These are phyloP conservation scores for Plectus sambesii DNA, from an alignment of 1,140 invertebrate species.

Conservation along the genomic window DNA sequence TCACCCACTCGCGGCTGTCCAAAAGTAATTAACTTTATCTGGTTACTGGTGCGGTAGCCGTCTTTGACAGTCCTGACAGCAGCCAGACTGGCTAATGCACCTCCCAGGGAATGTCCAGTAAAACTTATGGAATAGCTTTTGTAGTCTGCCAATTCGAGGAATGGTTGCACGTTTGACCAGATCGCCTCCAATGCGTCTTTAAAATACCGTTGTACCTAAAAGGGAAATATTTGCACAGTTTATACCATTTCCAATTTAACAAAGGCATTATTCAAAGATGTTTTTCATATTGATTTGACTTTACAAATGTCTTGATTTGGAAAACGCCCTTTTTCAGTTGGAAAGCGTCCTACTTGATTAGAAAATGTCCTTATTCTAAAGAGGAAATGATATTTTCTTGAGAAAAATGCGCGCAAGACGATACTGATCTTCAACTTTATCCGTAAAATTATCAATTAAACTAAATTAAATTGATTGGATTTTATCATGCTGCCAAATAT, in stretches of 20 bases:
- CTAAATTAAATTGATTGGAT: too few species aligned
- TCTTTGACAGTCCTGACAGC: constrained; percentile 21
- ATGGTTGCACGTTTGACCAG: constrained; percentile 17
- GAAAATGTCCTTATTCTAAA: too few species aligned
- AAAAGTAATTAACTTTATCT: constrained; percentile 27
- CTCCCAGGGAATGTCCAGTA: constrained; percentile 31
- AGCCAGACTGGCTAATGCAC: constrained; percentile 28
- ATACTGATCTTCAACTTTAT: too few species aligned
- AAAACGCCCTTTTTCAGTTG: too few species aligned
- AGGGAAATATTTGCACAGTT: neutral
- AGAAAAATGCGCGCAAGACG: too few species aligned
- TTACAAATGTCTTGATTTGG: too few species aligned
- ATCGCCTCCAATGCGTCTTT: constrained; percentile 21
- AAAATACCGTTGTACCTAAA: constrained; percentile 34
- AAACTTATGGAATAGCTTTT: constrained; percentile 26
- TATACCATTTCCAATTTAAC: too few species aligned
- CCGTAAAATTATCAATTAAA: neutral
- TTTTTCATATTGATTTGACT: too few species aligned
- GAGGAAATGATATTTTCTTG: too few species aligned
- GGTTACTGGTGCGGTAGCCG: constrained; percentile 11
- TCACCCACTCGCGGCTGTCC: constrained; percentile 29
- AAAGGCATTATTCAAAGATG: too few species aligned
- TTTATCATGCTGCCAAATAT: too few species aligned
- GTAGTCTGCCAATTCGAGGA: constrained; percentile 18
- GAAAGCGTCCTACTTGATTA: too few species aligned